Conservation (phyloP, 2,797 vertebrate genomes). For the Crocidura indochinensis region DNA sequence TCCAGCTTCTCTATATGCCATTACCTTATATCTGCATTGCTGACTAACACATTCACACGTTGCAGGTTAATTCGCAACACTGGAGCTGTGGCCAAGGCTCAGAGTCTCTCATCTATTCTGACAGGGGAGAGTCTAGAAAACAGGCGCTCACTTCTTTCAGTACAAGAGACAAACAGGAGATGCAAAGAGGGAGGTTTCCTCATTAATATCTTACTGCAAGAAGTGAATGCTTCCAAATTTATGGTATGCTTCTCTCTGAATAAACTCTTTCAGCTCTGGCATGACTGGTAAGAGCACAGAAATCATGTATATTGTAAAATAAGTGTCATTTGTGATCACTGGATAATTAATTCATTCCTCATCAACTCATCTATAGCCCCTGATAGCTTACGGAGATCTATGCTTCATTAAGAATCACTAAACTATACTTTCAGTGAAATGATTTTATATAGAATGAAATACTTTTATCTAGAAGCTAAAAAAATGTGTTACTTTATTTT, state of each 20-base stretch:
- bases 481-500: slow-evolving; percentile 47
- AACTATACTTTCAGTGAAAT: slow-evolving; percentile 50
- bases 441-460: slow-evolving; percentile 28
- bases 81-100: not conserved
- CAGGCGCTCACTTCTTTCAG: not conserved
- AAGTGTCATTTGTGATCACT: slow-evolving; percentile 61
- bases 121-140: not conserved
- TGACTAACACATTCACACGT: not conserved
- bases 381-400: slow-evolving; percentile 43
- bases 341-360: slow-evolving; percentile 69
- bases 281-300: slow-evolving; percentile 46
- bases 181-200: not conserved
- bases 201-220: not conserved
- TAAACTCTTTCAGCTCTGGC: slow-evolving; percentile 28
- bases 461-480: not conserved
- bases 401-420: slow-evolving; percentile 23
- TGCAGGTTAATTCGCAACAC: not conserved
- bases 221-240: slow-evolving; percentile 46
- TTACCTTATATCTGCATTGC: not conserved
- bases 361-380: slow-evolving; percentile 17
- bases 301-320: slow-evolving; percentile 48
- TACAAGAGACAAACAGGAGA: not conserved
- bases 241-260: slow-evolving; percentile 40
- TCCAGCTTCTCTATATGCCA: not conserved
- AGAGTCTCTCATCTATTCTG: not conserved